A percentile compares a stretch with the other conserved stretches of the same genome.
Conservation (phyloP, 2,113 vertebrate species). For the Ictalurus punctatus region DNA sequence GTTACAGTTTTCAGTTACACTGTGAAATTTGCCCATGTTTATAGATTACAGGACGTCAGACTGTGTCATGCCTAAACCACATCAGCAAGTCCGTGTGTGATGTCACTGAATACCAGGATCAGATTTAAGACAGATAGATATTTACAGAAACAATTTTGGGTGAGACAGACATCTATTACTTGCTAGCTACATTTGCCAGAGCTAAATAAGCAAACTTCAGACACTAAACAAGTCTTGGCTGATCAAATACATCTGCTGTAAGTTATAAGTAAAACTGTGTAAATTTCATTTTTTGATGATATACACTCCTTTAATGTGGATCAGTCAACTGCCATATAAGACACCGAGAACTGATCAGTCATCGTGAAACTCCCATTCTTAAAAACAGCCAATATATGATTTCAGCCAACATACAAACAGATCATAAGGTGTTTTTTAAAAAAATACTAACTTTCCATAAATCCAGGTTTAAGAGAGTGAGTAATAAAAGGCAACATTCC, state of each 20-base stretch:
- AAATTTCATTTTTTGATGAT: neutral
- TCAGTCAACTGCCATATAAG: neutral
- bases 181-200: neutral
- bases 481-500: conserved; percentile 46
- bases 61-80: neutral
- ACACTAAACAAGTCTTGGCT: neutral
- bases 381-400: conserved; percentile 33
- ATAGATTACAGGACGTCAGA: neutral
- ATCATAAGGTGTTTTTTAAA: conserved; percentile 38
- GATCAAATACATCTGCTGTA: neutral
- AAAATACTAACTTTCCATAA: conserved; percentile 55
- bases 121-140: neutral
- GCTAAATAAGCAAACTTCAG: neutral
- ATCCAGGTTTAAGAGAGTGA: conserved; percentile 40
- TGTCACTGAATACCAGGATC: neutral
- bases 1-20: neutral
- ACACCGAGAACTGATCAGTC: conserved; percentile 34
- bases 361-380: conserved; percentile 37
- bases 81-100: neutral
- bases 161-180: neutral
- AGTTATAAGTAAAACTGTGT: neutral
- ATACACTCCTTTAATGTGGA: neutral
- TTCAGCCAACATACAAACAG: conserved; percentile 51
- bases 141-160: neutral
- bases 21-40: neutral